These are phyloP conservation scores for Verasper variegatus DNA, from an alignment of 2,113 vertebrate genomes.

Conservation along the genomic window DNA sequence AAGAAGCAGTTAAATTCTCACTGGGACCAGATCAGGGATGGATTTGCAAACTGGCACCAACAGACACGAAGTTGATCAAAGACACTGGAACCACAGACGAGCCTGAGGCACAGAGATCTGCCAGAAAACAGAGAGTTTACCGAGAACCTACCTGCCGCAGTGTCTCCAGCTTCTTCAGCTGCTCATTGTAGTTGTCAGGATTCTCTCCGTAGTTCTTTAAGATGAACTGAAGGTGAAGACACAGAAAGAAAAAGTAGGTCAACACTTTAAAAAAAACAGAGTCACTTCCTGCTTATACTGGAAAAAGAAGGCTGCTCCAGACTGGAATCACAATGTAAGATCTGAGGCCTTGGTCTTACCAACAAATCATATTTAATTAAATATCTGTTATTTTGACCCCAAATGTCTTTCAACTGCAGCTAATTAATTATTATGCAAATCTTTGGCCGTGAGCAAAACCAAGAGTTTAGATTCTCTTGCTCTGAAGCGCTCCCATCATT, in stretches of 20 bases:
- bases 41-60: too few species aligned
- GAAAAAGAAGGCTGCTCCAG: neutral
- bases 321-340: too few species aligned
- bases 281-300: neutral
- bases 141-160: constrained; percentile 87
- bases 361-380: too few species aligned
- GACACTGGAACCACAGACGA: neutral
- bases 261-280: neutral
- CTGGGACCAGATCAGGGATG: too few species aligned
- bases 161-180: constrained; percentile 94
- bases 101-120: neutral
- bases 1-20: neutral
- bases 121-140: neutral
- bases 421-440: neutral
- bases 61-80: too few species aligned
- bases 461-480: neutral
- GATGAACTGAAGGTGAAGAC: constrained; percentile 85
- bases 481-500: constrained; percentile 20
- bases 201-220: constrained; percentile 97
- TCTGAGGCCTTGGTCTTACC: too few species aligned
- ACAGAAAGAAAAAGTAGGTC: neutral
- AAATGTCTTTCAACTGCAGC: neutral
- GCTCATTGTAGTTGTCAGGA: constrained; percentile 95
- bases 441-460: too few species aligned
- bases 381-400: neutral